Percentiles rank a stretch among this genome's conserved stretches.
Evolutionary conservation across 2,797 vertebrate species (phyloP).

Genomic region (Syngnathus acus): DNA sequence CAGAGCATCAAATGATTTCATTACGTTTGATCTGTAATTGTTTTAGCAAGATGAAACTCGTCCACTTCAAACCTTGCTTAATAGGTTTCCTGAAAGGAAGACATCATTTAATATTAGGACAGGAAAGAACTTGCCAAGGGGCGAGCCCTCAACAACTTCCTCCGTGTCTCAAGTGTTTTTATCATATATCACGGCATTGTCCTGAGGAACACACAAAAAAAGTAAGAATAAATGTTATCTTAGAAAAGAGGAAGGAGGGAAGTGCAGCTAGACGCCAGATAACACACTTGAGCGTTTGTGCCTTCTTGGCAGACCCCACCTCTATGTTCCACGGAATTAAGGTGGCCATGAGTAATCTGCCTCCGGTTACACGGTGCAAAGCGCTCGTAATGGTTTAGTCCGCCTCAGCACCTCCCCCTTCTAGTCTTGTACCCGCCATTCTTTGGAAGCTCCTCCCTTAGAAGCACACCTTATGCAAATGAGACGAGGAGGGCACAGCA

Average conservation of each 20-base stretch:
- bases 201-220: conserved; percentile 10
- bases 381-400: conserved; percentile 68
- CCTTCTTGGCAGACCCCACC: conserved; percentile 47
- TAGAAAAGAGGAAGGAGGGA: conserved; percentile 16
- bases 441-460: conserved; percentile 58
- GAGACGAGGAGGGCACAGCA: conserved; percentile 62
- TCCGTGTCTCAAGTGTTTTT: conserved; percentile 58
- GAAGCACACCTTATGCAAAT: conserved; percentile 80
- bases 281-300: conserved; percentile 28
- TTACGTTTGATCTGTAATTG: conserved; percentile 10
- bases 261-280: conserved; percentile 15
- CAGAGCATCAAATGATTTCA: background rate
- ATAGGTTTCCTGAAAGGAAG: conserved; percentile 24
- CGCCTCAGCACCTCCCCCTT: conserved; percentile 54
- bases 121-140: conserved; percentile 44
- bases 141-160: conserved; percentile 59
- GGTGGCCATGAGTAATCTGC: conserved; percentile 54
- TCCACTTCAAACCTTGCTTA: conserved; percentile 12
- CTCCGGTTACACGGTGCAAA: conserved; percentile 43
- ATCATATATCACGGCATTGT: conserved; percentile 5
- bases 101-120: conserved; percentile 38
- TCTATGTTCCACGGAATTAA: conserved; percentile 45
- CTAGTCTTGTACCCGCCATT: conserved; percentile 34
- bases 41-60: conserved; percentile 16
- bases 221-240: conserved; percentile 14